Evolutionary conservation across 2,888 invertebrate genomes (phyloP).

Genomic region (Drosophila borborema): DNA sequence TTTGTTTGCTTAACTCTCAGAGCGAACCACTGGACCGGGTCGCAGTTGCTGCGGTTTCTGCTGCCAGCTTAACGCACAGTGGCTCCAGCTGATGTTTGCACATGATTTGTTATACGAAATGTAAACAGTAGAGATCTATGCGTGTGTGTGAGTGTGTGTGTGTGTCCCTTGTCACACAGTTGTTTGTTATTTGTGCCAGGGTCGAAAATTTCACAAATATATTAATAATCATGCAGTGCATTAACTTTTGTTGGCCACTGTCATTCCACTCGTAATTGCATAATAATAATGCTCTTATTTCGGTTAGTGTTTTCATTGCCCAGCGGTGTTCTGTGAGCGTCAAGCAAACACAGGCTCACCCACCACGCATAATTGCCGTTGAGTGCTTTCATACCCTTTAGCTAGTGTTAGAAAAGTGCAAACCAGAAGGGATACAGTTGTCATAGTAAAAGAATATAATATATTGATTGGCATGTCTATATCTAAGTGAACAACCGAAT

Average conservation of each 20-base stretch:
- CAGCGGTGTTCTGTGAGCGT: slow-evolving; percentile 28
- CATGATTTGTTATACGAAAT: slow-evolving; percentile 74
- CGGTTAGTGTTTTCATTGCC: slow-evolving; percentile 42
- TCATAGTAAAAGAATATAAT: too few relatives aligned
- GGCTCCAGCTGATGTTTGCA: slow-evolving; percentile 63
- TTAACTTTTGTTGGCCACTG: slow-evolving; percentile 64
- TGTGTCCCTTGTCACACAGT: slow-evolving; percentile 9
- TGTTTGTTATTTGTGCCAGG: slow-evolving; percentile 13
- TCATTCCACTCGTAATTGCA: slow-evolving; percentile 71
- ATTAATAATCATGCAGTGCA: slow-evolving; percentile 73
- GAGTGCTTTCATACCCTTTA: slow-evolving; percentile 6
- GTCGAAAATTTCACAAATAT: slow-evolving; percentile 53
- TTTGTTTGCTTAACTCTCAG: slow-evolving; percentile 55
- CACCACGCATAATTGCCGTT: slow-evolving; percentile 9
- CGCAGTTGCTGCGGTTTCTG: slow-evolving; percentile 21
- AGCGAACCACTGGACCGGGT: slow-evolving; percentile 5
- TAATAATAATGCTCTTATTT: slow-evolving; percentile 63
- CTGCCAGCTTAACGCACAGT: slow-evolving; percentile 41
- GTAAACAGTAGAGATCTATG: slow-evolving; percentile 45
- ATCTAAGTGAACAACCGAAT: too few relatives aligned
- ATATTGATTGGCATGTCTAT: too few relatives aligned
- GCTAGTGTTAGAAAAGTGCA: too few relatives aligned
- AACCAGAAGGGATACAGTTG: too few relatives aligned
- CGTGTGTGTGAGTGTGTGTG: not conserved
- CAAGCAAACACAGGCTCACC: not conserved